Conservation (phyloP, 2,888 invertebrate genomes). For the Steinernema hermaphroditum region DNA sequence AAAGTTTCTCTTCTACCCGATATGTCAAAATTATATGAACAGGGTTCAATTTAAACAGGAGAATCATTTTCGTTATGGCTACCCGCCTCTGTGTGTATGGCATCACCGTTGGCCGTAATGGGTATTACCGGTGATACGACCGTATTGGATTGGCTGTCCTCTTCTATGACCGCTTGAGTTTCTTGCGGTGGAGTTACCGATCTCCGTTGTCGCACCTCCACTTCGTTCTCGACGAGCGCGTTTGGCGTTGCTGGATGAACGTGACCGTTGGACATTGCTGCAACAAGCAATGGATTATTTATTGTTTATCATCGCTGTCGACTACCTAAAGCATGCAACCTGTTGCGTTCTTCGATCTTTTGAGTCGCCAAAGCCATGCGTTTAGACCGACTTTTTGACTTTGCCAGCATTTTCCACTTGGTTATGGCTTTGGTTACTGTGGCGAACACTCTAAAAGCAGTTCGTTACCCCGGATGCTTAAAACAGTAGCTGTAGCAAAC, state of each 20-base stretch:
- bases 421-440: constrained; percentile 59
- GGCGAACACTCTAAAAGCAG: constrained; percentile 51
- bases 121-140: constrained; percentile 22
- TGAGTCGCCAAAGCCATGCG: constrained; percentile 32
- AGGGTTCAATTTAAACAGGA: neutral
- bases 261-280: constrained; percentile 21
- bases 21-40: neutral
- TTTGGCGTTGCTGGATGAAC: neutral
- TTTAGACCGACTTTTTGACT: constrained; percentile 36
- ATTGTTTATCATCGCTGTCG: neutral
- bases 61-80: neutral
- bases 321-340: constrained; percentile 19
- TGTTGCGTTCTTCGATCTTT: constrained; percentile 14
- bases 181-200: neutral
- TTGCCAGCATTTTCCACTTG: constrained; percentile 58
- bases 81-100: constrained; percentile 5
- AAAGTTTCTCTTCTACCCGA: too few species aligned
- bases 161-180: neutral
- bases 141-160: neutral
- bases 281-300: neutral
- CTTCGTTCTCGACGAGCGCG: neutral
- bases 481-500: constrained; percentile 30
- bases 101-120: neutral
- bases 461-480: neutral
- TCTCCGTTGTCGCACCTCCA: too few species aligned